phyloP scores from a whole-genome alignment of 2,113 vertebrate species.

The Pungitius pungitius region DNA sequence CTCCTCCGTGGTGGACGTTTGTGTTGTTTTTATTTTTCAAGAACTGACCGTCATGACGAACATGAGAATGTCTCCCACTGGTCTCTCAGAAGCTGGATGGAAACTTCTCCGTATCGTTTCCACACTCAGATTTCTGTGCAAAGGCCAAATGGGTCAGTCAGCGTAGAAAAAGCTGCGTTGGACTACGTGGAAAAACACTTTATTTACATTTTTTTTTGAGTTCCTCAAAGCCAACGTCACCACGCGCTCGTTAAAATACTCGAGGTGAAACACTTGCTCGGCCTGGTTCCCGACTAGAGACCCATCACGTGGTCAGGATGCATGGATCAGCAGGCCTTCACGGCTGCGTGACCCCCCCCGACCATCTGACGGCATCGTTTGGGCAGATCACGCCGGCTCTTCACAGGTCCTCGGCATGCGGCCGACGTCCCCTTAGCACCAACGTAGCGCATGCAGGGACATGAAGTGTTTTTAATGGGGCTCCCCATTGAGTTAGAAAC shows the following conservation, averaged over 20 bases:
- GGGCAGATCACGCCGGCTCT: constrained; percentile 30
- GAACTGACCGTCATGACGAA: constrained; percentile 23
- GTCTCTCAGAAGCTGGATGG: constrained; percentile 29
- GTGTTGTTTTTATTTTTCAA: constrained; percentile 27
- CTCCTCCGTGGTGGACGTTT: not conserved
- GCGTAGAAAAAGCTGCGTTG: constrained; percentile 7
- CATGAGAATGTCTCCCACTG: constrained; percentile 30
- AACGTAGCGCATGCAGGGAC: constrained; percentile 31
- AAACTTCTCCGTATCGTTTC: constrained; percentile 48
- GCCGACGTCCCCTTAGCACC: constrained; percentile 41
- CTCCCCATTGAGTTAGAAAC: constrained; percentile 57
- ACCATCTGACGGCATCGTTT: constrained; percentile 1
- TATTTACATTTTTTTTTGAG: not conserved
- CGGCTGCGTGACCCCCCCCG: not conserved
- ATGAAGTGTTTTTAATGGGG: constrained; percentile 27
- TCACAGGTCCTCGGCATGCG: constrained; percentile 49
- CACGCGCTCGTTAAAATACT: not conserved
- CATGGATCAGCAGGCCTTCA: constrained; percentile 18
- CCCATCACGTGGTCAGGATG: not conserved
- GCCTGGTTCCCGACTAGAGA: not conserved
- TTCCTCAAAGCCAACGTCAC: not conserved
- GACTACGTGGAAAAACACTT: not conserved
- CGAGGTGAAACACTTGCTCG: not conserved
- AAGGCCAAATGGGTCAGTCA: constrained; percentile 63
- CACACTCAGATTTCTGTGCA: constrained; percentile 50